These are phyloP conservation scores for Salarias fasciatus DNA, from an alignment of 2,797 vertebrate species.

Conservation along the genomic window DNA sequence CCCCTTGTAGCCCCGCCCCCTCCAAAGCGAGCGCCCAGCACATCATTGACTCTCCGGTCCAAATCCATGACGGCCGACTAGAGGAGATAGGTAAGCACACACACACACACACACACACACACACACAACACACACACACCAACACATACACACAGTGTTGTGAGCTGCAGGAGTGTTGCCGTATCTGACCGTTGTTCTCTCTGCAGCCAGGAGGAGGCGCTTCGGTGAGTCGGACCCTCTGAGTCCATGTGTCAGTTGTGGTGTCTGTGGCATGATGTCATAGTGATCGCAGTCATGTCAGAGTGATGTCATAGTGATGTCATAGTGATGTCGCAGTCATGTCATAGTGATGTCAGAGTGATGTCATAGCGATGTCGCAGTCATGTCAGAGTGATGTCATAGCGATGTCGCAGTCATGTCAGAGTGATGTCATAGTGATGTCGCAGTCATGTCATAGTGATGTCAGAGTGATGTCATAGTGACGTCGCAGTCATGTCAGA, in stretches of 20 bases:
- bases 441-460: too few species aligned
- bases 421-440: too few species aligned
- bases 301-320: conserved; percentile 23
- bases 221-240: conserved; percentile 68
- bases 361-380: too few species aligned
- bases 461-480: too few species aligned
- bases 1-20: conserved; percentile 90
- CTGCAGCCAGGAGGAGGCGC: conserved; percentile 78
- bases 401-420: too few species aligned
- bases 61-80: conserved; percentile 98
- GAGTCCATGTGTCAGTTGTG: background rate
- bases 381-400: too few species aligned
- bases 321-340: background rate
- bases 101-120: conserved; percentile 37
- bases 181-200: conserved; percentile 67
- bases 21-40: conserved; percentile 96
- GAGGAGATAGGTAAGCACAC: conserved; percentile 86
- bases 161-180: conserved; percentile 28
- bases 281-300: too few species aligned
- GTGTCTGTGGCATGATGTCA: too few species aligned
- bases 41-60: conserved; percentile 94
- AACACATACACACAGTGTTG: conserved; percentile 19
- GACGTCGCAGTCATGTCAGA: too few species aligned
- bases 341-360: too few species aligned
- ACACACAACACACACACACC: conserved; percentile 29